These are phyloP conservation scores for Nephrotoma appendiculata DNA, from an alignment of 2,888 invertebrate genomes.

Conservation along the genomic window DNA sequence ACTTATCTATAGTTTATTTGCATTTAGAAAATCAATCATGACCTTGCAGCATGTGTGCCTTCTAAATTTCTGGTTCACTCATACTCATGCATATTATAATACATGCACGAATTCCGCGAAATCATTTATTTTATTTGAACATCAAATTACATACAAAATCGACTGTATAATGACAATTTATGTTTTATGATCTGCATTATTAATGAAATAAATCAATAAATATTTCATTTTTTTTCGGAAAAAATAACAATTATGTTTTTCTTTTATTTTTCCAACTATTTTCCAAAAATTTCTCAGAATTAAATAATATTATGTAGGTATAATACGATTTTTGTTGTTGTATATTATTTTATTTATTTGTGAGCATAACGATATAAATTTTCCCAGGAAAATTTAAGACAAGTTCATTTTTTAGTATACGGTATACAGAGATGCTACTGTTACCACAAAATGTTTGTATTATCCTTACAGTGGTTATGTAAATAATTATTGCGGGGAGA, in stretches of 20 bases:
- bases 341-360: background rate
- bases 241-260: background rate
- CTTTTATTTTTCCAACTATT: background rate
- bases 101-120: background rate
- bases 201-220: background rate
- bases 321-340: background rate
- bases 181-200: background rate
- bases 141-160: background rate
- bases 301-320: background rate
- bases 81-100: background rate
- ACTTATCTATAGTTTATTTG: background rate
- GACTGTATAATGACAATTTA: background rate
- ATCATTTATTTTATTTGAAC: background rate
- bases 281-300: background rate
- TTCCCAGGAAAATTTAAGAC: background rate
- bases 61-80: background rate
- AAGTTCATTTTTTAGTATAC: background rate
- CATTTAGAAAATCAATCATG: background rate
- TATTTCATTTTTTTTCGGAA: background rate
- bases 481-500: no score
- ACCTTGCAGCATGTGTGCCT: background rate
- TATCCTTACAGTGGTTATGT: no score
- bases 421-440: background rate
- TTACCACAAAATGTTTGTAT: background rate
- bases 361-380: background rate